Percentiles rank a stretch among this genome's conserved stretches.
These are phyloP conservation scores for Gambelia wislizenii DNA, from an alignment of 2,797 vertebrate genomes.

Conservation along the genomic window DNA sequence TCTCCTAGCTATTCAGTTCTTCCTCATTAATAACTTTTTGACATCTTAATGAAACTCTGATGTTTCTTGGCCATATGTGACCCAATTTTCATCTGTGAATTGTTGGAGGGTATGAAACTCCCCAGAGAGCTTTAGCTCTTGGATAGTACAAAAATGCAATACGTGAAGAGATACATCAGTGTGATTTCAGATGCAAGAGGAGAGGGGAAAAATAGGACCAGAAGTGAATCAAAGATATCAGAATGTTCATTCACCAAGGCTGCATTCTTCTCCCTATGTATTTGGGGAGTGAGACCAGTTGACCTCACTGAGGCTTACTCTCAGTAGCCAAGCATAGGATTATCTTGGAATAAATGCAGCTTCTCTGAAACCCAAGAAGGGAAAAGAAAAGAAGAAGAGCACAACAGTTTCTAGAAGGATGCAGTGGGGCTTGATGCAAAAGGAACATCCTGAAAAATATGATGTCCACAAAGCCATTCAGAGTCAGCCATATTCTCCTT, in stretches of 20 bases:
- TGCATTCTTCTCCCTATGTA: too few relatives aligned
- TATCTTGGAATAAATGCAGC: not conserved
- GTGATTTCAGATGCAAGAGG: not conserved
- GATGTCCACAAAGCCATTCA: not conserved
- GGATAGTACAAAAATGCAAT: not conserved
- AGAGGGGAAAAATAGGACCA: not conserved
- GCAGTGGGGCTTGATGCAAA: not conserved
- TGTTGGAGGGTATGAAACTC: not conserved
- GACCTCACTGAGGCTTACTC: not conserved
- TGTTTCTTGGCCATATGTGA: too few relatives aligned
- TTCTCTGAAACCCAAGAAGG: not conserved
- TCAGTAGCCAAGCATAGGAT: not conserved
- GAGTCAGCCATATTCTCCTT: not conserved
- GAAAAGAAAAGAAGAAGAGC: too few relatives aligned
- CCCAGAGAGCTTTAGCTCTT: not conserved
- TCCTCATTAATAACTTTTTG: too few relatives aligned
- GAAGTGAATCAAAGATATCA: not conserved
- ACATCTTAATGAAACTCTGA: too few relatives aligned
- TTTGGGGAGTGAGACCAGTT: too few relatives aligned
- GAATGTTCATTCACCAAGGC: not conserved
- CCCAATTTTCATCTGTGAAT: too few relatives aligned
- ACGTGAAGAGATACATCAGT: not conserved
- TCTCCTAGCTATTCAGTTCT: too few relatives aligned
- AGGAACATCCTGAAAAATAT: not conserved
- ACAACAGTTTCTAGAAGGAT: not conserved